phyloP scores from a whole-genome alignment of 1,140 invertebrate genomes.

The Drosophila bocqueti region DNA sequence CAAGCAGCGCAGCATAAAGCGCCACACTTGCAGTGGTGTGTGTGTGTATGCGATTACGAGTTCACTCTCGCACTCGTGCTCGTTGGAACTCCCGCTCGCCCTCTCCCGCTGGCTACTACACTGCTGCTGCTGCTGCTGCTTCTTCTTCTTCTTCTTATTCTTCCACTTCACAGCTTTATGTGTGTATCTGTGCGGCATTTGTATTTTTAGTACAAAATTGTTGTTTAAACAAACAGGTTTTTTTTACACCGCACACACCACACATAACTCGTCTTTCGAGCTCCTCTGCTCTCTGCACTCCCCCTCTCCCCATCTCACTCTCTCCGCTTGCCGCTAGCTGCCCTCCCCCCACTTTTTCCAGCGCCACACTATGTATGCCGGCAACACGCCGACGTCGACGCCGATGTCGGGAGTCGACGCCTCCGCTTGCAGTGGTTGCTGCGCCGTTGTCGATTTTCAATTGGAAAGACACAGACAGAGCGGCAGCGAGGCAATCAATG shows the following conservation, averaged over 20 bases:
- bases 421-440: conserved; percentile 58
- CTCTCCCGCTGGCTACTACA: conserved; percentile 9
- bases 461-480: conserved; percentile 66
- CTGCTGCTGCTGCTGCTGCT: conserved; percentile 13
- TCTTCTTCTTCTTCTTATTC: conserved; percentile 21
- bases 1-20: conserved; percentile 67
- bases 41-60: conserved; percentile 49
- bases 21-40: conserved; percentile 59
- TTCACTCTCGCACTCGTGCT: conserved; percentile 49
- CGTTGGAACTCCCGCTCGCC: conserved; percentile 27
- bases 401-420: conserved; percentile 34
- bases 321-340: not conserved
- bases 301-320: conserved; percentile 1
- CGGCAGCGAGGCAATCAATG: conserved; percentile 48
- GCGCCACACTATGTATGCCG: conserved; percentile 61
- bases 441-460: conserved; percentile 80
- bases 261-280: conserved; percentile 78
- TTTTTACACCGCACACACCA: conserved; percentile 76
- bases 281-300: conserved; percentile 22
- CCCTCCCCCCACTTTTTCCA: conserved; percentile 25
- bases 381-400: conserved; percentile 23
- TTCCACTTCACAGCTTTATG: conserved; percentile 25
- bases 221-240: conserved; percentile 83
- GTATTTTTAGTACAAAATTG: conserved; percentile 82
- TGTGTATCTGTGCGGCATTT: conserved; percentile 59